Conservation (phyloP, 2,888 invertebrate genomes). For the Matsumyia berberina region DNA sequence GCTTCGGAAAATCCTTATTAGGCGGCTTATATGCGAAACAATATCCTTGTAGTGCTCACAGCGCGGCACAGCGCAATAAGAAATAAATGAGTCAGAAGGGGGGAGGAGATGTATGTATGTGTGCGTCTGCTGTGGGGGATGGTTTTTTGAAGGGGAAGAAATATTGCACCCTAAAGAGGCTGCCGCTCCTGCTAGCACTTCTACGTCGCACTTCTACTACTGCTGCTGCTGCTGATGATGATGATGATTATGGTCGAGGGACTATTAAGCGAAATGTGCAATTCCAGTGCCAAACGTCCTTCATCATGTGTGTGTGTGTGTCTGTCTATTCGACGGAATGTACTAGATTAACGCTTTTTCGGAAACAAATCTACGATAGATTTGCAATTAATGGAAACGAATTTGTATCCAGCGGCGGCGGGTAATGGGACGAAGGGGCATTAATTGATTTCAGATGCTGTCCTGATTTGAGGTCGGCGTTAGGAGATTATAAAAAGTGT, state of each 20-base stretch:
- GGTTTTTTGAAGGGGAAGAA: conserved; percentile 28
- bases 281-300: conserved; percentile 4
- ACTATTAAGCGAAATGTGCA: conserved; percentile 67
- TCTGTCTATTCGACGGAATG: conserved; percentile 1
- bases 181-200: background rate
- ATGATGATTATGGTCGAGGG: conserved; percentile 62
- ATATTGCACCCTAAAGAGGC: conserved; percentile 67
- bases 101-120: background rate
- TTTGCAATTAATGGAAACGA: conserved; percentile 68
- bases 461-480: conserved; percentile 39
- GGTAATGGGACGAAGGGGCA: background rate
- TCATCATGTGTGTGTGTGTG: background rate
- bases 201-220: too few species aligned
- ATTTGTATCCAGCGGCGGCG: conserved; percentile 2
- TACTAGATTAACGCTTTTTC: conserved; percentile 28
- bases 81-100: conserved; percentile 69
- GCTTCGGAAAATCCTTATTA: conserved; percentile 61
- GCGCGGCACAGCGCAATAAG: conserved; percentile 50
- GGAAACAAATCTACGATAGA: conserved; percentile 54
- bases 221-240: conserved; percentile 20
- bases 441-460: conserved; percentile 66
- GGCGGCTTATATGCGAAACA: conserved; percentile 27
- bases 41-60: conserved; percentile 37
- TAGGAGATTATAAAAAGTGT: conserved; percentile 6
- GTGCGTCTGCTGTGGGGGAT: background rate